phyloP scores from a whole-genome alignment of 2,888 invertebrate species.

The Sacculina carcini region DNA sequence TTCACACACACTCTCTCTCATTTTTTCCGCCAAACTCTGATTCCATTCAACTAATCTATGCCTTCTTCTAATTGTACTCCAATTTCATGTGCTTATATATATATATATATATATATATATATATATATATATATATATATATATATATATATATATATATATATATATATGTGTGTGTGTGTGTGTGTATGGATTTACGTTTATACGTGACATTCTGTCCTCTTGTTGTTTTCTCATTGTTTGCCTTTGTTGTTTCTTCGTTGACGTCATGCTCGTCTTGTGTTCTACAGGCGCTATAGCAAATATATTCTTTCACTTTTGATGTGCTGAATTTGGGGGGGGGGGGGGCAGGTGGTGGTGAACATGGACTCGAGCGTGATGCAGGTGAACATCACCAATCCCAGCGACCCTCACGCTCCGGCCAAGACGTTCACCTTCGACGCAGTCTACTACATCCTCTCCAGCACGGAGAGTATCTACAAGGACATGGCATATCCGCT shows the following conservation, averaged over 20 bases:
- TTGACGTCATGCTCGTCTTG: too few relatives aligned
- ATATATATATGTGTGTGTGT: not conserved
- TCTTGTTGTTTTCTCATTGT: too few relatives aligned
- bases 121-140: not conserved
- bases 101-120: constrained; percentile 1
- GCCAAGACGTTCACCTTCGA: constrained; percentile 54
- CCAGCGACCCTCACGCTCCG: constrained; percentile 28
- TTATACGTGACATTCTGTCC: too few relatives aligned
- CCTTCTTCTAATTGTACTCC: not conserved
- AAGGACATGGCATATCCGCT: constrained; percentile 59
- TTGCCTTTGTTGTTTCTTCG: too few relatives aligned
- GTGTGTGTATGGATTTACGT: not conserved
- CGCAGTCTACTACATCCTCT: constrained; percentile 46
- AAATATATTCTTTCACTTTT: not conserved
- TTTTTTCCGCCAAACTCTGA: too few relatives aligned
- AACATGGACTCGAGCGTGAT: constrained; percentile 29
- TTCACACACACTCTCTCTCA: too few relatives aligned
- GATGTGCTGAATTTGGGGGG: constrained; percentile 4
- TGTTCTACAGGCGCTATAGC: not conserved
- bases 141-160: not conserved
- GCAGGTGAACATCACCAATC: constrained; percentile 32
- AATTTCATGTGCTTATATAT: constrained; percentile 5
- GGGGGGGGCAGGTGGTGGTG: constrained; percentile 38
- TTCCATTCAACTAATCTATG: too few relatives aligned
- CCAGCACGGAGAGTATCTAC: constrained; percentile 60